Conservation (phyloP, 2,888 invertebrate species). For the Cosmopolites sordidus region DNA sequence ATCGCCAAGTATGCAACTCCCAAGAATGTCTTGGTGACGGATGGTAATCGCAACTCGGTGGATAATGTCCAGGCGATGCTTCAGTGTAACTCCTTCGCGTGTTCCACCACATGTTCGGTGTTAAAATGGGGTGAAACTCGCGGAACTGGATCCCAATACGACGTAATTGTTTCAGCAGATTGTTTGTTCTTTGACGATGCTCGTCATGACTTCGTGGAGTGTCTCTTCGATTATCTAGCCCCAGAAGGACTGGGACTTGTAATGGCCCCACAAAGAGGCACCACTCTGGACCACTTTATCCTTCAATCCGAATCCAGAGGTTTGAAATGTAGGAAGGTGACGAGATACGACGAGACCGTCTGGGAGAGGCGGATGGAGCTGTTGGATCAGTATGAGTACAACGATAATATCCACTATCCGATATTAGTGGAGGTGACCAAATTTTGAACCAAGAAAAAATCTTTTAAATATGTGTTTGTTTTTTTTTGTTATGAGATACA, state of each 20-base stretch:
- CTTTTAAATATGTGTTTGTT: no score
- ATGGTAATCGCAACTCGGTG: conserved; percentile 73
- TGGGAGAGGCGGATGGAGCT: conserved; percentile 65
- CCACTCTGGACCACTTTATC: conserved; percentile 66
- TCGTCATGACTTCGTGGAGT: conserved; percentile 61
- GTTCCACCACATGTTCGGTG: conserved; percentile 52
- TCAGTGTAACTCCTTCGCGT: conserved; percentile 57
- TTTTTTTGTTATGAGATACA: no score
- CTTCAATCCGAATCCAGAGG: conserved; percentile 57
- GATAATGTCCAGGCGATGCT: conserved; percentile 67
- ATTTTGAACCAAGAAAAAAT: no score
- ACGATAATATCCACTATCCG: conserved; percentile 69
- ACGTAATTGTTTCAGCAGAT: conserved; percentile 73
- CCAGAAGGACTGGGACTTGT: conserved; percentile 63
- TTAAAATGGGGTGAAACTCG: conserved; percentile 54
- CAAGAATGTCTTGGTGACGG: conserved; percentile 64
- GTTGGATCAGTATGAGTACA: conserved; percentile 58
- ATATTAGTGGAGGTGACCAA: conserved; percentile 62
- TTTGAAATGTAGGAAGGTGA: conserved; percentile 55
- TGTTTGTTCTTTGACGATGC: conserved; percentile 76
- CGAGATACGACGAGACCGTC: conserved; percentile 61
- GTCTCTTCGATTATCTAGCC: conserved; percentile 61
- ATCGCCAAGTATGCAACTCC: conserved; percentile 64
- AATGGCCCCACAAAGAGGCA: conserved; percentile 72
- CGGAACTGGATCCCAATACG: conserved; percentile 48